A percentile compares a stretch with the other conserved stretches of the same genome.
phyloP scores from a whole-genome alignment of 1,140 invertebrate species.

The Bombus superbus region DNA sequence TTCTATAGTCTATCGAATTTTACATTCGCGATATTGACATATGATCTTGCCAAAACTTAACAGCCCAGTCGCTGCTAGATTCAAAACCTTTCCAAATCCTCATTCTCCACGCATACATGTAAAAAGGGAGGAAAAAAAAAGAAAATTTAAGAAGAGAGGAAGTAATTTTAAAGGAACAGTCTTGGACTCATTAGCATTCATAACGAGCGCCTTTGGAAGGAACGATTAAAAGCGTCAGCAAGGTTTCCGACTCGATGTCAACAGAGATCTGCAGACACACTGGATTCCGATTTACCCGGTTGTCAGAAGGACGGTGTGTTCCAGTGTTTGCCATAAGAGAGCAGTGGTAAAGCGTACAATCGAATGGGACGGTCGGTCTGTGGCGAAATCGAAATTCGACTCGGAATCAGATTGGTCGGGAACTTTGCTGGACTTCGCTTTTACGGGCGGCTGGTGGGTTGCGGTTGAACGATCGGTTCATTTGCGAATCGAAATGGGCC shows the following conservation, averaged over 20 bases:
- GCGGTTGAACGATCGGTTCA: conserved; percentile 40
- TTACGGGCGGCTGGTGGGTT: conserved; percentile 16
- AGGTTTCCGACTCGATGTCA: background rate
- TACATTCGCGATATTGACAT: too few relatives aligned
- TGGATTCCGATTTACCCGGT: conserved; percentile 18
- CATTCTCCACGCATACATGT: too few relatives aligned
- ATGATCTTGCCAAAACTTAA: too few relatives aligned
- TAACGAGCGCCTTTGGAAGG: background rate
- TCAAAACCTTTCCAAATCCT: too few relatives aligned
- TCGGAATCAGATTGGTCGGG: conserved; percentile 33
- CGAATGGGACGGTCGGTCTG: conserved; percentile 21
- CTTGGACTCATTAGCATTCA: background rate
- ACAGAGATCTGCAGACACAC: background rate
- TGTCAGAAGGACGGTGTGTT: background rate
- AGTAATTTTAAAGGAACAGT: background rate
- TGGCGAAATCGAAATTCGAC: conserved; percentile 41
- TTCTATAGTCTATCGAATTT: too few relatives aligned
- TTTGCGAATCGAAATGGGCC: conserved; percentile 43
- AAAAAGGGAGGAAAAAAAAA: background rate
- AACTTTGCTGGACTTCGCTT: conserved; percentile 40
- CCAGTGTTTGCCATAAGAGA: conserved; percentile 28
- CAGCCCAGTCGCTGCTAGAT: too few relatives aligned
- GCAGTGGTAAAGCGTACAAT: conserved; percentile 29
- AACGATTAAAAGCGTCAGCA: conserved; percentile 1
- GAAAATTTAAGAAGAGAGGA: background rate